Conservation (phyloP, 2,113 vertebrate genomes). For the Meleagris gallopavo region DNA sequence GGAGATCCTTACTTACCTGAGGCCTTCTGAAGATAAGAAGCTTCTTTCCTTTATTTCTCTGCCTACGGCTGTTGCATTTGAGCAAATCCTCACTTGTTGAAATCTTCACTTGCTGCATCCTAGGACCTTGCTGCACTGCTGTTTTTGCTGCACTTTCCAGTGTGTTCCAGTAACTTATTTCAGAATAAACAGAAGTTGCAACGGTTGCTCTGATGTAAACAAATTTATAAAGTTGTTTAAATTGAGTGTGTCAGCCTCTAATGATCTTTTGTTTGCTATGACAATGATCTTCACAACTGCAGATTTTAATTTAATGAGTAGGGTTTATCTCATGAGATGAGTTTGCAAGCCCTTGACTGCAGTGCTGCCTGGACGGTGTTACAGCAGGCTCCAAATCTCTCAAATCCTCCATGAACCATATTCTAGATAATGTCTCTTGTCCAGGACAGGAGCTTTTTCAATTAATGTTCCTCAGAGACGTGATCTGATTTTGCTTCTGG, state of each 20-base stretch:
- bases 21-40: too few relatives aligned
- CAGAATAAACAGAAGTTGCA: neutral
- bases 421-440: conserved; percentile 25
- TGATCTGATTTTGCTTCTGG: conserved; percentile 63
- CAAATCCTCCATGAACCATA: conserved; percentile 1
- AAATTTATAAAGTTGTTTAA: neutral
- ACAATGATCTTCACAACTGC: neutral
- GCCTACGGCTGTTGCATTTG: too few relatives aligned
- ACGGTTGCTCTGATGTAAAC: neutral
- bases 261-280: neutral
- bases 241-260: neutral
- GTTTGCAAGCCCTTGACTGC: neutral
- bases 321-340: neutral
- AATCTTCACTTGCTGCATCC: too few relatives aligned
- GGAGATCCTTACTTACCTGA: too few relatives aligned
- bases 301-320: neutral
- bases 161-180: neutral
- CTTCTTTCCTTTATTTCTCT: too few relatives aligned
- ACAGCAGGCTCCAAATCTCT: neutral
- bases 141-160: too few relatives aligned
- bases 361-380: neutral
- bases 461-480: conserved; percentile 42
- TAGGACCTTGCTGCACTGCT: too few relatives aligned
- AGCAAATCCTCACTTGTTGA: too few relatives aligned
- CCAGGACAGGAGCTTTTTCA: conserved; percentile 14